Evolutionary conservation across 1,140 invertebrate genomes (phyloP), one percentile per base, ranked within the genome.

Genomic region (Diabrotica undecimpunctata): DNA sequence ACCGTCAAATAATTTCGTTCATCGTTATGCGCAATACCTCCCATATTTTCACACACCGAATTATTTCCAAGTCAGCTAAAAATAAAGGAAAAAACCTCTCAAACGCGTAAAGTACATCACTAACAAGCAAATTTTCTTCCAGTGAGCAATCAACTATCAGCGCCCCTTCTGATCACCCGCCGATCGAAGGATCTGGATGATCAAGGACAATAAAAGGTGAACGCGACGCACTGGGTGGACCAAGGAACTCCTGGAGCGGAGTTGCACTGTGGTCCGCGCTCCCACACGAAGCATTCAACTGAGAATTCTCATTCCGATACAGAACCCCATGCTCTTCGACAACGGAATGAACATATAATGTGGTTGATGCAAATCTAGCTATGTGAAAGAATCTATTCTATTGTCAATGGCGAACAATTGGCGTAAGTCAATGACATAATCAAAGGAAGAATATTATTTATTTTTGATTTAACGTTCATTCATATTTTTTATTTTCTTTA

Each of bases 261-360:
- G 52, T 54, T 59, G 55, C 63, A 51, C 69, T 69, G 72, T 71
- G 72, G 70, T 71, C 67, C 68, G 58, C 39, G 72, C 68, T 73
- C 72, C 72, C 72, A 73, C 72, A 73, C 70, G 72, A 73, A 61
- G 70, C 72, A 73, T 39, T 66, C 65, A 70, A 39, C 63, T 70
- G 70, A 61, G 67, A 71, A 70, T 68, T 62, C 55, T 62, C 67
- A 73, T 73, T 73, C 72, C 72, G 67, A 71, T 71, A 65, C 64
- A 68, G 36, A 25, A 25, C 25, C 25, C 25, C 25, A 25, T 25
- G 25, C 25, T 25, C 25, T 1, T 25, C 1, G 25, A n/a, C 25
- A 25, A 25, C 25, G 25, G 25, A 25, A 25, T 25, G 25, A 25
- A 25, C 1, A 25, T 25, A 4, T 25, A 25, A 25, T 25, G 25